Base-by-base conservation (phyloP, 2,113 vertebrate species). In the Hydrolagus affinis region DNA sequence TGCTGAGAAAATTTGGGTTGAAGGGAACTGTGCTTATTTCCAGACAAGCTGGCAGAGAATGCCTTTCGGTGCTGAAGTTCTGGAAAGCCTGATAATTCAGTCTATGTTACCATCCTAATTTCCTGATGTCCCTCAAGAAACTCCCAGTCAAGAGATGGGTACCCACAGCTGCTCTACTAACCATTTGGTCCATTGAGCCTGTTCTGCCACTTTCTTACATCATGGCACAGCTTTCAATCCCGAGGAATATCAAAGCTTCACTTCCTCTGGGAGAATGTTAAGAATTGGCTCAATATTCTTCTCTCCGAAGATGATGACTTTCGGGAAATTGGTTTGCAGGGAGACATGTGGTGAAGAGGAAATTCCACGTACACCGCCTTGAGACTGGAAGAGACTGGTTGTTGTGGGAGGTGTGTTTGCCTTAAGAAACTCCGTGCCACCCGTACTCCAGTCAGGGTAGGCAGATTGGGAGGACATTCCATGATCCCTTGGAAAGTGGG, bases 61-160 rank as follows among this genome's bases (percentile, higher is more conserved):
- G 89, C 25, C 91, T 98, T 60, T 94, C 95, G 0, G 85, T 98
- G 28, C 94, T 98, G 71, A 93, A 91, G 87, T 97, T 96, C 86
- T 89, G 85, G 19, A 92, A 89, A 78, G 28, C 25, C 17, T 83
- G 78, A 83, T 68, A 66, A 17, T 68, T 32, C 60, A 14, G 17
- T 66, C 32, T 15, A 17, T 11, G 28, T 21, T 32, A 10, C 32
- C 17, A 14, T 68, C 62, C 25, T 19, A 19, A 8, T 83, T 83
- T 10, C 28, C 17, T 10, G 21, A 8, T 44, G 30, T 9, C 7
- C 12, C 0, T 66, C 28, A 83, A 83, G 59, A 73, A 83, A 21
- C 60, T 11, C 28, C 25, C 4, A 11, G 0, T 11, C 25, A 30
- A 17, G 25, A 68, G 62, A 68, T 44, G 44, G 15, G 19, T 44